Evolutionary conservation across 1,140 invertebrate species (phyloP).

Genomic region (Homalodisca vitripennis): DNA sequence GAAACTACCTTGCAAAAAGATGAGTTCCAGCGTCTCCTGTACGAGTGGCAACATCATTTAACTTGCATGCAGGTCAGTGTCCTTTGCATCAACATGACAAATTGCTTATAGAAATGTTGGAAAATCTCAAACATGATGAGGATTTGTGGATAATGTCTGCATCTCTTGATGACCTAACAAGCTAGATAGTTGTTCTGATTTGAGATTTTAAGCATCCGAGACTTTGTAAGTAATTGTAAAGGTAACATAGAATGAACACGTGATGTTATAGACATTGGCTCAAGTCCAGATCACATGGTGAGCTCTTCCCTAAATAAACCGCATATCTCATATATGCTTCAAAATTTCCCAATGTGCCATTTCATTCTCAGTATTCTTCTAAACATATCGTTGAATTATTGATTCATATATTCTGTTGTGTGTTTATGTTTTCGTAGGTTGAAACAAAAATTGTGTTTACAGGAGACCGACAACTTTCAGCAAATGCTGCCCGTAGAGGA

Average conservation of each 20-base stretch:
- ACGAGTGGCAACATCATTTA: constrained; percentile 11
- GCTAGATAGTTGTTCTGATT: constrained; percentile 18
- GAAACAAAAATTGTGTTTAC: background rate
- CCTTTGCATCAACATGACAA: background rate
- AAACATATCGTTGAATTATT: no score
- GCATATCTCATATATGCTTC: no score
- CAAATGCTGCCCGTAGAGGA: background rate
- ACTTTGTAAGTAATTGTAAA: no score
- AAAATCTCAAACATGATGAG: background rate
- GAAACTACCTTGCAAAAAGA: background rate
- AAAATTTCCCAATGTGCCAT: no score
- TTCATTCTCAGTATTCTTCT: no score
- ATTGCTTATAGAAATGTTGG: background rate
- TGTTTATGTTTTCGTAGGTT: no score
- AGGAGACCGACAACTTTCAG: background rate
- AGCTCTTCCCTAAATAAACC: background rate
- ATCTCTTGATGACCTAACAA: background rate
- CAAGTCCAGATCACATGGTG: background rate
- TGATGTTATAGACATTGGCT: no score
- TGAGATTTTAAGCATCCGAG: no score
- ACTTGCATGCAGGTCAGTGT: background rate
- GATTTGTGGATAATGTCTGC: background rate
- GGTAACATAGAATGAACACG: no score
- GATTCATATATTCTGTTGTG: no score
- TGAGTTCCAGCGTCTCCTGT: background rate